Conservation (phyloP, 2,113 vertebrate species). For the Hippocampus barbouri region DNA sequence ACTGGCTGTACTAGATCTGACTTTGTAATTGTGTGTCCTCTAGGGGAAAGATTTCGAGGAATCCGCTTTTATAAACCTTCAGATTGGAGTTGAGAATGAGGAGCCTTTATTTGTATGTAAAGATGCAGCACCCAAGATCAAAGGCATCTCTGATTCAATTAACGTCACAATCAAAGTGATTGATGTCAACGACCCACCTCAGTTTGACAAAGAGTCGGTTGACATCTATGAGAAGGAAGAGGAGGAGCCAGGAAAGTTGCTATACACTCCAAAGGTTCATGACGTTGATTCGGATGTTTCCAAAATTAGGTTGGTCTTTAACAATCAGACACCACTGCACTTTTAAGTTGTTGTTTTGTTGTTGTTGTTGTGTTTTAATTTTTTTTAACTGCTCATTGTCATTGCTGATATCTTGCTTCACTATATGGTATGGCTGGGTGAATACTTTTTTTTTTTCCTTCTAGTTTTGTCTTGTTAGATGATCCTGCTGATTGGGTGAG, state of each 20-base stretch:
- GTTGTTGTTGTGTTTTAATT: no score
- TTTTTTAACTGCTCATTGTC: neutral
- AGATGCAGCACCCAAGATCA: accelerated
- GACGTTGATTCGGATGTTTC: conserved; percentile 55
- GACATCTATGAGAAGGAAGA: conserved; percentile 57
- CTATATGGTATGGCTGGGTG: neutral
- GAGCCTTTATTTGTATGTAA: conserved; percentile 63
- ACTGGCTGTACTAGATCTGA: neutral
- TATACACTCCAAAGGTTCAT: conserved; percentile 55
- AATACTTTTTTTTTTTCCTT: neutral
- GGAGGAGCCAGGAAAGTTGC: conserved; percentile 50
- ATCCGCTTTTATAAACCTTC: conserved; percentile 14
- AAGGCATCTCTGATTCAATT: neutral
- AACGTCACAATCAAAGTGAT: conserved; percentile 54
- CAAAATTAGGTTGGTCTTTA: conserved; percentile 45
- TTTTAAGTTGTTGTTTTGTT: no score
- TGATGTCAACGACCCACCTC: conserved; percentile 66
- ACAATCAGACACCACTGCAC: neutral
- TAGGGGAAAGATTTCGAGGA: conserved; percentile 71
- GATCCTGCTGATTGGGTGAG: conserved; percentile 74
- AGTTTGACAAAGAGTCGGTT: conserved; percentile 35
- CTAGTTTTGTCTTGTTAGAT: conserved; percentile 61
- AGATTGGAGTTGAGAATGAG: conserved; percentile 70
- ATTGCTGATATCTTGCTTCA: neutral
- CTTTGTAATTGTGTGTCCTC: conserved; percentile 6